These are phyloP conservation scores for Onthophagus sagittarius DNA, from an alignment of 2,888 invertebrate species.

Conservation along the genomic window DNA sequence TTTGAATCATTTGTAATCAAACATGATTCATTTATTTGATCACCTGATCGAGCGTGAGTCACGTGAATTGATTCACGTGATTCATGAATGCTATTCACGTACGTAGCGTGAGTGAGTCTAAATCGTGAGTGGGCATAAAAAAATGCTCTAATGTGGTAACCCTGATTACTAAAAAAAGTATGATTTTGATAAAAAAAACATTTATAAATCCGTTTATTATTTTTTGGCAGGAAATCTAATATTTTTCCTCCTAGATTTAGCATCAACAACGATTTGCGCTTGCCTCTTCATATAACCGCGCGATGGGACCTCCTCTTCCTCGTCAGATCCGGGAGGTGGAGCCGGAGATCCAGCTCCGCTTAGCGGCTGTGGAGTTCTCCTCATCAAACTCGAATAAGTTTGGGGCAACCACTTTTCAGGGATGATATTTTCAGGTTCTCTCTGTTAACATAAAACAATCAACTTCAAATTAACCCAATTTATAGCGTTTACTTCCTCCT, in stretches of 20 bases:
- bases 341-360: conserved; percentile 40
- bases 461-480: neutral
- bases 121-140: too few species aligned
- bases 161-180: too few species aligned
- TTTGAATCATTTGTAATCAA: too few species aligned
- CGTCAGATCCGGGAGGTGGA: conserved; percentile 57
- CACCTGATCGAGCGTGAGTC: too few species aligned
- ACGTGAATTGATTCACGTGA: too few species aligned
- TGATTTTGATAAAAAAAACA: neutral
- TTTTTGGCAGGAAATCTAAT: conserved; percentile 50
- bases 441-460: neutral
- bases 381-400: conserved; percentile 43
- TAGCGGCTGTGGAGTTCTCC: conserved; percentile 43
- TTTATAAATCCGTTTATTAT: conserved; percentile 1
- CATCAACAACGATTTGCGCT: conserved; percentile 78
- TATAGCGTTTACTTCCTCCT: neutral
- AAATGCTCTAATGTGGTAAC: too few species aligned
- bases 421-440: conserved; percentile 28
- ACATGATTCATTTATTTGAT: too few species aligned
- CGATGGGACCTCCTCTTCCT: conserved; percentile 81
- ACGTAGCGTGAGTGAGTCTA: too few species aligned
- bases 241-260: conserved; percentile 74
- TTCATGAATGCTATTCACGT: too few species aligned
- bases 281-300: conserved; percentile 75
- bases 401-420: conserved; percentile 44